These are phyloP conservation scores for Epizoanthus fatuus DNA, from an alignment of 92 coral and sea anemone genomes.

Conservation along the genomic window DNA sequence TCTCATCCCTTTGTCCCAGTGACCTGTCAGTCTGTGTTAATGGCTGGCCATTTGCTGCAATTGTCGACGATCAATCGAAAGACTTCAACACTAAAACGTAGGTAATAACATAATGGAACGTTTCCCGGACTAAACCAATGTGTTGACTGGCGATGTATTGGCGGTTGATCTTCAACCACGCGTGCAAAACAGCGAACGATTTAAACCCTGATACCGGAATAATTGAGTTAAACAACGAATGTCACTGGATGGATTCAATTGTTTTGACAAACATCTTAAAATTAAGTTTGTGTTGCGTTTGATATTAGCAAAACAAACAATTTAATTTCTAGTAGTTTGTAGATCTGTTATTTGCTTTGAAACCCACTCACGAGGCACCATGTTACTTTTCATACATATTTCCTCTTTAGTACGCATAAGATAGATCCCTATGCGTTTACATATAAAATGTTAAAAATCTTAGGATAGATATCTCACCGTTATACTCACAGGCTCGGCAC, in stretches of 20 bases:
- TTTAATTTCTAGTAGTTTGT: conserved; percentile 1
- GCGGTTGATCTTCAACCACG: neutral
- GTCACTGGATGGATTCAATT: neutral
- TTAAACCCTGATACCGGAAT: neutral
- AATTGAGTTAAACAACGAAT: neutral
- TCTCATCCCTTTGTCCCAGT: conserved; percentile 13
- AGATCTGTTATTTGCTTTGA: conserved; percentile 7
- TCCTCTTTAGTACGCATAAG: neutral
- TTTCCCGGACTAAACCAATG: too few relatives aligned
- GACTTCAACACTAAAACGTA: neutral
- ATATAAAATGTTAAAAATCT: too few relatives aligned
- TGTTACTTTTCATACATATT: neutral
- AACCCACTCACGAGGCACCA: neutral
- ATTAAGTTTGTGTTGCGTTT: neutral
- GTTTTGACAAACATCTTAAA: conserved; percentile 13
- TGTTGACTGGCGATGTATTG: neutral
- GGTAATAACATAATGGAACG: neutral
- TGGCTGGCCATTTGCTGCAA: neutral
- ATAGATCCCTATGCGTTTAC: too few relatives aligned
- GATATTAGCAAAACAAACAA: neutral
- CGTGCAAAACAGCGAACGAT: conserved; percentile 4
- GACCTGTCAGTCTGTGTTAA: conserved; percentile 11
- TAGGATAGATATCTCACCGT: too few relatives aligned
- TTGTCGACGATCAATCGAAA: neutral
- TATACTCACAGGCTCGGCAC: too few relatives aligned